phyloP scores from a whole-genome alignment of 2,888 invertebrate species.

The Heliconius sara region DNA sequence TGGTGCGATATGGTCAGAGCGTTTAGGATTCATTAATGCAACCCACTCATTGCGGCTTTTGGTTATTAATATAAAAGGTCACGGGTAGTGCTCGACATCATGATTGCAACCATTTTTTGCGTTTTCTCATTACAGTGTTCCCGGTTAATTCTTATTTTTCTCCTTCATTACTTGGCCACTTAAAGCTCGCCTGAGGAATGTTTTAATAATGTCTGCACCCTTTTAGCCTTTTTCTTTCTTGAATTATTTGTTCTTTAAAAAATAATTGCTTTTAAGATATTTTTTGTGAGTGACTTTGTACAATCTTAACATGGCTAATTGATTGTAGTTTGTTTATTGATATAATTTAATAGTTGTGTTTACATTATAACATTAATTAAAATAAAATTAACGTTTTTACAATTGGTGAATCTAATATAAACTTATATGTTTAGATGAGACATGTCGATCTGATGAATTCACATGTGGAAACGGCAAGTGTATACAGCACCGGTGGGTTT shows the following conservation, averaged over 20 bases:
- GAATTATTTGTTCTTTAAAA: constrained; percentile 59
- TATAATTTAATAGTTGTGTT: not conserved
- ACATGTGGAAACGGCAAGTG: constrained; percentile 96
- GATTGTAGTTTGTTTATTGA: not conserved
- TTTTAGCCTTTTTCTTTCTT: constrained; percentile 49
- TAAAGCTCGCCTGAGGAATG: constrained; percentile 56
- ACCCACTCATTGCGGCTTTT: constrained; percentile 39
- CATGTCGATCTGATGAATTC: constrained; percentile 95
- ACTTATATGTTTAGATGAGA: constrained; percentile 86
- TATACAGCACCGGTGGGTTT: constrained; percentile 93
- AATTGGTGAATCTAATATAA: not conserved
- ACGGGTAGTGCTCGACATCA: constrained; percentile 37
- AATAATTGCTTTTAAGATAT: constrained; percentile 46
- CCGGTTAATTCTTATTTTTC: constrained; percentile 49
- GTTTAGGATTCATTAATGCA: constrained; percentile 28
- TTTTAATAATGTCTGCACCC: constrained; percentile 57
- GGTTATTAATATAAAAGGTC: constrained; percentile 46
- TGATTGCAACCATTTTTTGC: constrained; percentile 45
- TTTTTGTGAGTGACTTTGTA: constrained; percentile 21
- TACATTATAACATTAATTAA: not conserved
- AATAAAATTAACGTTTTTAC: not conserved
- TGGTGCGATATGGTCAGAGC: not conserved
- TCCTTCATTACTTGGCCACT: constrained; percentile 55
- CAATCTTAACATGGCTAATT: constrained; percentile 8
- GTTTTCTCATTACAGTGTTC: constrained; percentile 50